Base-by-base conservation (phyloP, 2,113 vertebrate genomes). In the Desmodus rotundus region DNA sequence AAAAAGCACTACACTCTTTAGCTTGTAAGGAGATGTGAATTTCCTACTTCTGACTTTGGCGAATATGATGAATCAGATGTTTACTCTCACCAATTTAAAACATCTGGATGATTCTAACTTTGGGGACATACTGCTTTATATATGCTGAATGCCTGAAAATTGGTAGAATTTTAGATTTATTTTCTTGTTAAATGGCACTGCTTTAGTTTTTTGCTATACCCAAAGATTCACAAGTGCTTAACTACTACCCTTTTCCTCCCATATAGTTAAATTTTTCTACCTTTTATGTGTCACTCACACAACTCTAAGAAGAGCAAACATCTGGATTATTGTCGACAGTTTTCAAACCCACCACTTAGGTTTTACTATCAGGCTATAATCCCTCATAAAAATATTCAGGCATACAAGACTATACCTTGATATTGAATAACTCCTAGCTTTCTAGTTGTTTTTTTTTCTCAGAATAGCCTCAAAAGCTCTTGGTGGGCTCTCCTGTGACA, bases 71-170 rank as follows among this genome's bases (percentile, higher is more conserved):
- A 78, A 74, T 87, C 76, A 67, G 5, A 87, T 92, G 41, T 97
- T 95, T 84, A 90, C 52, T 67, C 67, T 87, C 22, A 43, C 56
- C 31, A 54, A 13, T 87, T 86, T 73, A 87, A 83, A 95, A 92
- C 33, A 87, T 76, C 68, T 96, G n/a, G 26, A 74, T 87, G 43
- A 86, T 86, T 89, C 15, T 70, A 91, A 73, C 45, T 83, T 89
- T 50, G 17, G 16, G 67, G 19, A 41, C 52, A 36, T 86, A 72
- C 4, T 91, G 38, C 67, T 85, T 91, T 80, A n/a, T 84, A 56
- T 67, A 58, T 0, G 52, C 3, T 19, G 65, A 86, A 61, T 92
- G 78, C 74, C 67, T 87, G 45, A 78, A 89, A 89, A 72, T 78
- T 38, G 1, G 47, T 63, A 54, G 38, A 78, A 91, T 65, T 95